Evolutionary conservation across 2,888 invertebrate species (phyloP).

Genomic region (Atethmia centrago): DNA sequence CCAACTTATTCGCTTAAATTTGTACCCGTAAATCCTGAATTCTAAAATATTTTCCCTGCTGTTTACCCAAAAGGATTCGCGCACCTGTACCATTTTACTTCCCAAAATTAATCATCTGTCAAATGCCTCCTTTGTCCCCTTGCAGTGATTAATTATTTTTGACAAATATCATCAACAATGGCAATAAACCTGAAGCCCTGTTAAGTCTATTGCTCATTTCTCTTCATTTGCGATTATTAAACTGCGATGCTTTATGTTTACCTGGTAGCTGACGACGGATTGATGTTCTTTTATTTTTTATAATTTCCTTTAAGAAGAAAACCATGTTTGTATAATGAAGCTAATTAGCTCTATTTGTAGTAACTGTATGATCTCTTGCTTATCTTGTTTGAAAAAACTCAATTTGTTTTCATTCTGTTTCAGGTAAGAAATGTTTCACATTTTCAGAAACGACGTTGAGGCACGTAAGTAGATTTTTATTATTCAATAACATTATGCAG

Average conservation of each 20-base stretch:
- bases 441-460: background rate
- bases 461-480: slow-evolving; percentile 32
- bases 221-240: slow-evolving; percentile 61
- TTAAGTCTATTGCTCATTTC: slow-evolving; percentile 59
- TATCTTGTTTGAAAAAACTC: background rate
- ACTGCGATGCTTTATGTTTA: slow-evolving; percentile 47
- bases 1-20: background rate
- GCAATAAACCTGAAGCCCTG: slow-evolving; percentile 64
- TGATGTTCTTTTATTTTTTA: slow-evolving; percentile 19
- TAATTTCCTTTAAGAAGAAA: slow-evolving; percentile 28
- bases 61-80: slow-evolving; percentile 72
- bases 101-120: slow-evolving; percentile 80
- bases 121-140: slow-evolving; percentile 68
- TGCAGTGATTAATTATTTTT: slow-evolving; percentile 77
- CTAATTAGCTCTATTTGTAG: slow-evolving; percentile 8
- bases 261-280: slow-evolving; percentile 31
- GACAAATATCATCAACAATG: slow-evolving; percentile 73
- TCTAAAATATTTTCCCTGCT: slow-evolving; percentile 70
- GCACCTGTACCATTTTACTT: slow-evolving; percentile 75
- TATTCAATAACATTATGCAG: slow-evolving; percentile 4
- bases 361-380: background rate
- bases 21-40: slow-evolving; percentile 22
- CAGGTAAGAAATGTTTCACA: slow-evolving; percentile 32
- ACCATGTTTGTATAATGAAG: slow-evolving; percentile 30
- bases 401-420: slow-evolving; percentile 18